Conservation (phyloP, 2,888 invertebrate species). For the Synergus umbraculus region DNA sequence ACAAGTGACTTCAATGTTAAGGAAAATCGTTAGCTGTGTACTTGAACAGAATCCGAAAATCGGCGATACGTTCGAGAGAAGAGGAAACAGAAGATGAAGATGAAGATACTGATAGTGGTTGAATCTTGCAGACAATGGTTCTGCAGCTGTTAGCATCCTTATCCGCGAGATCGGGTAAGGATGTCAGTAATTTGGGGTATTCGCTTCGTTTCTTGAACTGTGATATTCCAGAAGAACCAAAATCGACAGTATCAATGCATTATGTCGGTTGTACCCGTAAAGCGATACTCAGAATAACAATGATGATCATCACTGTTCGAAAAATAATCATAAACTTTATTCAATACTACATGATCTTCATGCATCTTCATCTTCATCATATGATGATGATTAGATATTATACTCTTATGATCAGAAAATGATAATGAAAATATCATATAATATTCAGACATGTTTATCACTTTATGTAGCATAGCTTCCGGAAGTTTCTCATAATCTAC, state of each 20-base stretch:
- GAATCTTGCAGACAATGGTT: conserved; percentile 34
- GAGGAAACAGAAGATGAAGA: conserved; percentile 31
- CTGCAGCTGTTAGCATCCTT: conserved; percentile 32
- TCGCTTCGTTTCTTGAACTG: conserved; percentile 5
- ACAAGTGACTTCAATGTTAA: not conserved
- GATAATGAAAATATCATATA: too few relatives aligned
- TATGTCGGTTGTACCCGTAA: not conserved
- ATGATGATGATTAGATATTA: too few relatives aligned
- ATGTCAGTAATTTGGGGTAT: conserved; percentile 23
- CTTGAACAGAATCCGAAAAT: not conserved
- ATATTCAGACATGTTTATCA: too few relatives aligned
- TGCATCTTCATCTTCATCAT: too few relatives aligned
- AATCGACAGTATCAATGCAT: not conserved
- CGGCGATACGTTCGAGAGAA: not conserved
- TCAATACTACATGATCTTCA: too few relatives aligned
- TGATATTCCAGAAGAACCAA: not conserved
- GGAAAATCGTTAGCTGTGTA: not conserved
- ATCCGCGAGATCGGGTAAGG: conserved; percentile 4
- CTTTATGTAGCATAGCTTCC: too few relatives aligned
- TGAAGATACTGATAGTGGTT: conserved; percentile 31
- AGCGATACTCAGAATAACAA: too few relatives aligned
- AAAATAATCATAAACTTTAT: too few relatives aligned
- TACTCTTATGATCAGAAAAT: too few relatives aligned
- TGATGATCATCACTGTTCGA: too few relatives aligned
- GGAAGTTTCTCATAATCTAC: too few relatives aligned